phyloP scores from a whole-genome alignment of 2,797 vertebrate species.

The Hippocampus kuda region DNA sequence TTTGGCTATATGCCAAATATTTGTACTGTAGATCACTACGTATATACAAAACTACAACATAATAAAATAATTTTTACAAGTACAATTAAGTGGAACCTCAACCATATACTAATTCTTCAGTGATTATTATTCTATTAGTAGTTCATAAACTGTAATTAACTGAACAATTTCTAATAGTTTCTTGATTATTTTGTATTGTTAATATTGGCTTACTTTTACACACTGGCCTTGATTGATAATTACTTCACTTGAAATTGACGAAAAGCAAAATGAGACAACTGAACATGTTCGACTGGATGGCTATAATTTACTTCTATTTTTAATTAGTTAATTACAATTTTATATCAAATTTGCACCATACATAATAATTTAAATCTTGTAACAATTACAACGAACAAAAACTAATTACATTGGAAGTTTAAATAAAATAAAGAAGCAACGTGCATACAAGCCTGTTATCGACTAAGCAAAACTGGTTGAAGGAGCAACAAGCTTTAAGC shows the following conservation, averaged over 20 bases:
- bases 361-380: not conserved
- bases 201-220: not conserved
- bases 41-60: too few species aligned
- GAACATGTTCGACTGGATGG: not conserved
- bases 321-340: not conserved
- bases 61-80: too few species aligned
- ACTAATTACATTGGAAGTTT: too few species aligned
- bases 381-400: not conserved
- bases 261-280: not conserved
- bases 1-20: too few species aligned
- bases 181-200: not conserved
- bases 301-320: not conserved
- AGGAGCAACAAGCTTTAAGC: conserved; percentile 1
- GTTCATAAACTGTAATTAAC: not conserved
- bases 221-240: not conserved
- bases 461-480: conserved; percentile 6
- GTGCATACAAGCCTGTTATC: not conserved
- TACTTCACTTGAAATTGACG: not conserved
- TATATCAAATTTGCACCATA: too few species aligned
- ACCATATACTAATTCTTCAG: not conserved
- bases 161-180: not conserved
- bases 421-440: not conserved
- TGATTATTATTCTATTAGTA: not conserved
- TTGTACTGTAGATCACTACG: too few species aligned
- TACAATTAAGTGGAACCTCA: not conserved